Evolutionary conservation across 1,140 invertebrate species (phyloP).

Genomic region (Anoplophora glabripennis): DNA sequence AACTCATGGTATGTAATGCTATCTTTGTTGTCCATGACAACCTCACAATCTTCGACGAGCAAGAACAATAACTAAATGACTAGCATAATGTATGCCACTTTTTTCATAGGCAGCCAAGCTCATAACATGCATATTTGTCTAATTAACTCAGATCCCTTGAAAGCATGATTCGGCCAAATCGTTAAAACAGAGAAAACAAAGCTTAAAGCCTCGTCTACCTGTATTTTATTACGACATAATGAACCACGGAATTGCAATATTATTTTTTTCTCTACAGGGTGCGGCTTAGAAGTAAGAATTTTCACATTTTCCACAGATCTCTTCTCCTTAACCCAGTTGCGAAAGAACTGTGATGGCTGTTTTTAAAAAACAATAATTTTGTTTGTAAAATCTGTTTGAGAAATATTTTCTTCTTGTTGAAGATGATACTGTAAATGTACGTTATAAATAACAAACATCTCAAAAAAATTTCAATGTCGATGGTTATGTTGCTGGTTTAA

Average conservation of each 20-base stretch:
- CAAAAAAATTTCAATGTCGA: too few relatives aligned
- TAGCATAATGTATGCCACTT: conserved; percentile 23
- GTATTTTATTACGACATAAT: conserved; percentile 11
- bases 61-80: conserved; percentile 32
- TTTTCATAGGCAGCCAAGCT: conserved; percentile 7
- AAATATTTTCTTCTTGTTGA: too few relatives aligned
- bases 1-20: conserved; percentile 29
- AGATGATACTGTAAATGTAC: too few relatives aligned
- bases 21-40: conserved; percentile 23
- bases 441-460: too few relatives aligned
- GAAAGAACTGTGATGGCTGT: too few relatives aligned
- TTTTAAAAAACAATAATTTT: too few relatives aligned
- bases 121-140: conserved; percentile 35
- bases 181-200: conserved; percentile 8
- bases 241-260: conserved; percentile 14
- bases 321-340: too few relatives aligned
- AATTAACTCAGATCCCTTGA: conserved; percentile 29
- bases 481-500: too few relatives aligned
- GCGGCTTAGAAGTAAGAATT: too few relatives aligned
- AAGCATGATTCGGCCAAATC: conserved; percentile 26
- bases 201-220: conserved; percentile 3
- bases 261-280: neutral
- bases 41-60: conserved; percentile 18
- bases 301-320: too few relatives aligned
- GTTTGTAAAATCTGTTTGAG: too few relatives aligned